Percentiles rank a stretch among this genome's conserved stretches.
These are phyloP conservation scores for Cephus pulcher DNA, from an alignment of 2,888 invertebrate species.

Conservation along the genomic window DNA sequence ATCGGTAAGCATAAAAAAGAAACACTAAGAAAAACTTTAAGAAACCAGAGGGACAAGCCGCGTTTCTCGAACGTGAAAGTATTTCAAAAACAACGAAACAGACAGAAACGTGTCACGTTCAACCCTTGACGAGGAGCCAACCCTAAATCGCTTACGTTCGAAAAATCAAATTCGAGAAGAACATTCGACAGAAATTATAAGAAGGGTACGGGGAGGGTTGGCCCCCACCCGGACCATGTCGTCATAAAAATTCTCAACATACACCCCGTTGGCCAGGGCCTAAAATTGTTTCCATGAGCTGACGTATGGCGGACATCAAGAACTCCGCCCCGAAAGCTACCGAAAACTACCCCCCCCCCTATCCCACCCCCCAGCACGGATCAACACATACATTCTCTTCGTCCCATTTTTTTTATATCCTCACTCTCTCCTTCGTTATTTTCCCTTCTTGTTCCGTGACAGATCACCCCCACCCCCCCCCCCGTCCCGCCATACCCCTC, in stretches of 20 bases:
- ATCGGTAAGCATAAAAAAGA: no score
- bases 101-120: no score
- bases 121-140: no score
- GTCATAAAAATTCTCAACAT: slow-evolving; percentile 1
- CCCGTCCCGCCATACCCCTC: slow-evolving; percentile 6
- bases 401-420: slow-evolving; percentile 1
- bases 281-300: slow-evolving; percentile 31
- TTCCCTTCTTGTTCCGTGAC: slow-evolving; percentile 21
- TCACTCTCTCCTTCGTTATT: slow-evolving; percentile 4
- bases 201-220: neutral
- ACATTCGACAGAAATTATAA: slow-evolving; percentile 16
- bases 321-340: no score
- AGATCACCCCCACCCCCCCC: slow-evolving; percentile 21
- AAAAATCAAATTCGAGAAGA: slow-evolving; percentile 26
- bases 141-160: neutral
- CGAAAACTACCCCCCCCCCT: no score
- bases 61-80: no score
- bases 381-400: slow-evolving; percentile 10
- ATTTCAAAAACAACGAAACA: no score
- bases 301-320: slow-evolving; percentile 30
- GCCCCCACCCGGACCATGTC: neutral
- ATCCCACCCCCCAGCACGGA: neutral
- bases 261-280: neutral
- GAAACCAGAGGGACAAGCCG: no score
- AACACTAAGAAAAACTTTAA: no score